phyloP scores from a whole-genome alignment of 1,140 invertebrate species.

The Amyelois transitella region DNA sequence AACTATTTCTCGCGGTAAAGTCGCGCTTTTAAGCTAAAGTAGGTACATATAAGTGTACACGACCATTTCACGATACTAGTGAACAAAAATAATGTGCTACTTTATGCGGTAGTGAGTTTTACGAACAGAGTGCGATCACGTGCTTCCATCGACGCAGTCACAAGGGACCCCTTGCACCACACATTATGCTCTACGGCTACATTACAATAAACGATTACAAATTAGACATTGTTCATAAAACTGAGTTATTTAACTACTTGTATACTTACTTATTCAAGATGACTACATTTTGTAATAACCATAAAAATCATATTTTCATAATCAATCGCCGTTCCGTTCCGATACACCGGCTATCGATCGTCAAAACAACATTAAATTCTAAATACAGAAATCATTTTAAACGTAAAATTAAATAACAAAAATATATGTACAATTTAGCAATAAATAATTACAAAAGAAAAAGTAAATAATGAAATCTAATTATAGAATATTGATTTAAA shows the following conservation, averaged over 20 bases:
- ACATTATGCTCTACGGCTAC: conserved; percentile 34
- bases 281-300: conserved; percentile 52
- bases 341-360: conserved; percentile 9
- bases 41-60: no score
- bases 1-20: no score
- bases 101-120: not conserved
- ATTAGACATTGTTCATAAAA: conserved; percentile 50
- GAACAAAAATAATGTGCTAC: not conserved
- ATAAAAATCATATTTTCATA: conserved; percentile 36
- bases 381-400: conserved; percentile 47
- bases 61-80: not conserved
- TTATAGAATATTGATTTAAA: conserved; percentile 20
- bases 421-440: conserved; percentile 67
- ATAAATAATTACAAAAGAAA: conserved; percentile 61
- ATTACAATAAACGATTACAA: conserved; percentile 41
- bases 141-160: not conserved
- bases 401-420: conserved; percentile 71
- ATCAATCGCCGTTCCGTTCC: conserved; percentile 19
- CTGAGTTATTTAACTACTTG: conserved; percentile 50
- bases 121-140: not conserved
- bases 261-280: conserved; percentile 55
- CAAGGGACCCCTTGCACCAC: conserved; percentile 30
- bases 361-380: conserved; percentile 34
- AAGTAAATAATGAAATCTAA: conserved; percentile 11
- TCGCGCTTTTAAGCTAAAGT: no score